Conservation (phyloP, 2,113 vertebrate genomes). For the Cichladusa arquata region DNA sequence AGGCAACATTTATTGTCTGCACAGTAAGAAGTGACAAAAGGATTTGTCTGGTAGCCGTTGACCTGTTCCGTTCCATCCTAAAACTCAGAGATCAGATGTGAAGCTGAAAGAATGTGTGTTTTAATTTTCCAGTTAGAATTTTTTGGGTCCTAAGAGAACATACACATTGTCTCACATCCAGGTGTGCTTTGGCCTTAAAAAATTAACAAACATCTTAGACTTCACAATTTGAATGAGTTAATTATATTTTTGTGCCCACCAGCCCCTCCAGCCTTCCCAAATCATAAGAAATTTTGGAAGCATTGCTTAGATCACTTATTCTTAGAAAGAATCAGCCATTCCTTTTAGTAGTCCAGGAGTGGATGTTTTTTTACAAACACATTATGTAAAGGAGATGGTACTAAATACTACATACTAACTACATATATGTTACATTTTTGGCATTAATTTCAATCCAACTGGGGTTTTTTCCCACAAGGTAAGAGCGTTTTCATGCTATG, state of each 20-base stretch:
- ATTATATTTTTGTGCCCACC: neutral
- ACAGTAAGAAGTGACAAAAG: neutral
- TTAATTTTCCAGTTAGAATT: neutral
- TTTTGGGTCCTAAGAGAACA: neutral
- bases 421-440: neutral
- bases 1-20: neutral
- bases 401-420: neutral
- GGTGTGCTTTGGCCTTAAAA: neutral
- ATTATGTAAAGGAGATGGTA: neutral
- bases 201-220: neutral
- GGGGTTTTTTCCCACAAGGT: neutral
- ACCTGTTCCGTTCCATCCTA: neutral
- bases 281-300: neutral
- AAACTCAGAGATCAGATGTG: neutral
- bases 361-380: neutral
- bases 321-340: neutral
- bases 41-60: neutral
- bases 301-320: neutral
- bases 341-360: neutral
- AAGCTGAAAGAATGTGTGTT: neutral
- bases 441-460: neutral
- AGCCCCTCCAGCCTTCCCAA: neutral
- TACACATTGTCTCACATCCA: neutral
- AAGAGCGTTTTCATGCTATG: neutral
- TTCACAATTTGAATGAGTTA: neutral